Conservation (phyloP, 2,888 invertebrate genomes). For the Ectemnius lituratus region DNA sequence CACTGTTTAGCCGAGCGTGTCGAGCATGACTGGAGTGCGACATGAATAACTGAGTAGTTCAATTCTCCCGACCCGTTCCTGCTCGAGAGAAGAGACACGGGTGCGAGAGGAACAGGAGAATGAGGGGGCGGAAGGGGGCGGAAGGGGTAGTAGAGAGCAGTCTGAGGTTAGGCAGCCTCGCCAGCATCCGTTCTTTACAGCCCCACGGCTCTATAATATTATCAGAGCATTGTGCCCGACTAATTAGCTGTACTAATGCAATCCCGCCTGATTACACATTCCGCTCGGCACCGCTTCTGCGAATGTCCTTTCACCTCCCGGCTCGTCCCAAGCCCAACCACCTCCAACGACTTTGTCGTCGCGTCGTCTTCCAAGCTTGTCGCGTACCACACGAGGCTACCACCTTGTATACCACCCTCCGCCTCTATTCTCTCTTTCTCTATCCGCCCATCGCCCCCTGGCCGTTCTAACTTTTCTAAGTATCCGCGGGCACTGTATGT, state of each 20-base stretch:
- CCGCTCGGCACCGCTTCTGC: slow-evolving; percentile 63
- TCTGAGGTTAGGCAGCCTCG: slow-evolving; percentile 9
- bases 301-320: background rate
- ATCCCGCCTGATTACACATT: slow-evolving; percentile 76
- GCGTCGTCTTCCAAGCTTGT: too few relatives aligned
- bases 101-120: too few relatives aligned
- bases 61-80: slow-evolving; percentile 50
- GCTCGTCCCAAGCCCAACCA: too few relatives aligned
- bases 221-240: slow-evolving; percentile 76
- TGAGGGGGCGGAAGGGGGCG: too few relatives aligned
- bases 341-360: too few relatives aligned
- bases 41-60: slow-evolving; percentile 76
- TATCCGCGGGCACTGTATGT: background rate
- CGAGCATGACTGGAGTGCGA: slow-evolving; percentile 74
- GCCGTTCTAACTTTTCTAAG: background rate
- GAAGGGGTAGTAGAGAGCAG: too few relatives aligned
- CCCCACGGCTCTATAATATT: slow-evolving; percentile 73
- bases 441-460: too few relatives aligned
- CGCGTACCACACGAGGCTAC: too few relatives aligned
- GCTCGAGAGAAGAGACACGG: background rate
- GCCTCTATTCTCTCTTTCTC: background rate
- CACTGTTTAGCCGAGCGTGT: slow-evolving; percentile 72
- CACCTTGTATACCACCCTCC: background rate
- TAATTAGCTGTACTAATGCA: slow-evolving; percentile 77
- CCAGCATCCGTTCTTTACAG: slow-evolving; percentile 57